Base-by-base conservation (phyloP, 2,113 vertebrate genomes). In the Passer montanus region DNA sequence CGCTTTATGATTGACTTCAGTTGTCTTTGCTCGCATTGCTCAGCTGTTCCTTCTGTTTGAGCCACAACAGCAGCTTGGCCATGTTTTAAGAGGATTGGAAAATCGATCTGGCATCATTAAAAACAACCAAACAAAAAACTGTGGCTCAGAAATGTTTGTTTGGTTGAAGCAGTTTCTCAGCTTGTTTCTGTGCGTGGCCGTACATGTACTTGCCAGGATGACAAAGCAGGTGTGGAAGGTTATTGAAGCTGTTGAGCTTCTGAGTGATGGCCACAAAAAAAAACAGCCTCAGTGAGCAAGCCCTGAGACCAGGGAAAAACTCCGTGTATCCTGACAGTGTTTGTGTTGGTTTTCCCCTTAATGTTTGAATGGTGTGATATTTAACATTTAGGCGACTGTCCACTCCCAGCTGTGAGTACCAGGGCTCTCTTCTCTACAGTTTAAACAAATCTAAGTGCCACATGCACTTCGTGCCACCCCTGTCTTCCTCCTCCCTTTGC, bases 21-120 rank as follows among this genome's bases (percentile, higher is more conserved):
- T 31, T 50, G 50, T 53, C 30, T 15, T 88, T 64, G 27, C n/a
- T 83, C 1, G 0, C 1, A 30, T 49, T 1, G 1, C 47, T 75
- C 49, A 67, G 39, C 52, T 35, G 4, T 53, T 73, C 41, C 56
- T 87, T 74, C 69, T 8, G 0, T 22, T 83, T 69, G 82, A 88
- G 46, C 75, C 26, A 14, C 50, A 77, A 15, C 2, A 4, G 67
- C 68, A 86, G 23, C 83, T 69, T 83, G 67, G 33, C 59, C 37
- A 4, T 10, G 1, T 58, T 24, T 56, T 83, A 43, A 49, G 53
- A 62, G 82, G 75, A 39, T 7, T 73, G 70, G 43, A 85, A 88
- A 80, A 46, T 47, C 0, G 2, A 76, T 72, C 62, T 62, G 43
- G 18, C 23, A 9, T 83, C 72, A 69, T 64, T 69, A 62, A 88